Evolutionary conservation across 2,797 vertebrate species (phyloP), one percentile per base, ranked within the genome.

Genomic region (Crocodylus rhombifer): DNA sequence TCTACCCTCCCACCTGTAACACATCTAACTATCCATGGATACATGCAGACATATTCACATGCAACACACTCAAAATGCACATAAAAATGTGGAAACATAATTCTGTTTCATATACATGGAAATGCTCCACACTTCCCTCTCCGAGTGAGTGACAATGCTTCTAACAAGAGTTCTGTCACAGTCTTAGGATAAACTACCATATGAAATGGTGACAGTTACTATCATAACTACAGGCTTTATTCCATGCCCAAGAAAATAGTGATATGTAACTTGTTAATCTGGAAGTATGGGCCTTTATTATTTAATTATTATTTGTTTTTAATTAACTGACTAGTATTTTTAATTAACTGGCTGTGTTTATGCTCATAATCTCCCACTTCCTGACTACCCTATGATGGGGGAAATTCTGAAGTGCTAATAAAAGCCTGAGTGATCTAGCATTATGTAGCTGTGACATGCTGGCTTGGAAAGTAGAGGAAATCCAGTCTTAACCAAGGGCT

Each of bases 361-460:
- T 9, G 20, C 30, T 55, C 14, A 28, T 36, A 42, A 23, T 42
- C 55, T 71, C 25, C 25, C 30, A 33, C n/a, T 16, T 56, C n/a
- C 55, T 81, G 25, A 25, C 51, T 55, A 55, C n/a, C 63, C 55
- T 65, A 56, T 16, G 30, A 33, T n/a, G 51, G 55, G 64, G 33
- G 63, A 81, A 69, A 58, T 26, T 26, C 61, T 25, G 13, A 78
- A 61, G 28, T 1, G 51, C 51, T 65, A 65, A 55, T 58, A 86
- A 18, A 5, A 73, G 18, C 63, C 42, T 15, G 9, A 57, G 6
- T 10, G 15, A 60, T 3, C 56, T 3, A 0, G 30, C 36, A 55
- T 28, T 81, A 60, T 30, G 56, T 60, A 60, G 71, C 71, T 25
- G 56, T 6, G 23, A 25, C 1, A 0, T 0, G 0, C 13, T n/a